Percentiles rank a stretch among this genome's conserved stretches.
phyloP scores from a whole-genome alignment of 2,113 vertebrate species.

The Scopus umbretta region DNA sequence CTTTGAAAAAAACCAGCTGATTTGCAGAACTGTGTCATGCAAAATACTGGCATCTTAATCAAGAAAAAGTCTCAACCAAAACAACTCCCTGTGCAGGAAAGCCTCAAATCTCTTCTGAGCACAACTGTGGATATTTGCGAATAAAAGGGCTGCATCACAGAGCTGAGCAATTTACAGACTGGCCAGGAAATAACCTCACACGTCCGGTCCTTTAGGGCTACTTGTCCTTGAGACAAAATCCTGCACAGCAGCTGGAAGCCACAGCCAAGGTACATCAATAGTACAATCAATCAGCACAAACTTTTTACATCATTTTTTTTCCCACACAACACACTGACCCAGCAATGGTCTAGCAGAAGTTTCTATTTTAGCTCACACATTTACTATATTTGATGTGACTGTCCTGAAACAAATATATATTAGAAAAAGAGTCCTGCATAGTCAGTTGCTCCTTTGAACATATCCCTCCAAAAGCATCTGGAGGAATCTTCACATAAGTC shows the following conservation, averaged over 20 bases:
- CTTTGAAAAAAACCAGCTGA: background rate
- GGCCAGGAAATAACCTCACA: background rate
- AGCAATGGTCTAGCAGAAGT: background rate
- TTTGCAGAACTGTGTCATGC: background rate
- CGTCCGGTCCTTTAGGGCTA: background rate
- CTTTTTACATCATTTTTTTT: background rate
- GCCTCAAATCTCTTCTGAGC: background rate
- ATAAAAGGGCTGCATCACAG: fast-evolving
- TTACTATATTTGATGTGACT: background rate
- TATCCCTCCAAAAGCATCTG: background rate
- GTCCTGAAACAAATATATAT: background rate
- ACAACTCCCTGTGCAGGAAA: background rate
- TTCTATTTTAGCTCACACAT: background rate
- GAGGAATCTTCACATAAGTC: background rate
- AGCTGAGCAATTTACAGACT: fast-evolving
- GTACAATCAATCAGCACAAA: background rate
- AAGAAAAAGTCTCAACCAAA: background rate
- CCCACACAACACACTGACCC: background rate
- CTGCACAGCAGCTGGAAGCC: background rate
- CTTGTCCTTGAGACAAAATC: background rate
- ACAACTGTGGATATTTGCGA: background rate
- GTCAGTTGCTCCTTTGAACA: background rate
- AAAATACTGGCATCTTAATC: background rate
- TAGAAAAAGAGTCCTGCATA: background rate
- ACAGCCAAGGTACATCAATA: background rate